Conservation (phyloP, 2,113 vertebrate species). For the Leuciscus idus region DNA sequence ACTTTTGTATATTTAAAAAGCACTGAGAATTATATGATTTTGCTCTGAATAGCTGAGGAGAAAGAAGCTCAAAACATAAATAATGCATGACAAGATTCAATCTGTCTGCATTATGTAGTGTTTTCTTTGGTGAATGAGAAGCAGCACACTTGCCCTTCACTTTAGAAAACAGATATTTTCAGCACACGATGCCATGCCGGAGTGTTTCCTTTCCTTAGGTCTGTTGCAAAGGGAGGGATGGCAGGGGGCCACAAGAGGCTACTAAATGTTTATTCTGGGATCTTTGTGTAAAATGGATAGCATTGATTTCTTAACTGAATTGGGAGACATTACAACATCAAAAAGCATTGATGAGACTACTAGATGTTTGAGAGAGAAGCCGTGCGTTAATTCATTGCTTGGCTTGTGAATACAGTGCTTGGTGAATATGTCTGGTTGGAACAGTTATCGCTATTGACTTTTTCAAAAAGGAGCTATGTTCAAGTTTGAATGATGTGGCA, state of each 20-base stretch:
- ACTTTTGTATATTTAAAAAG: constrained; percentile 1
- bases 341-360: constrained; percentile 42
- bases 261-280: constrained; percentile 51
- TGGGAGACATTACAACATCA: constrained; percentile 34
- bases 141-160: constrained; percentile 7
- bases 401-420: constrained; percentile 9
- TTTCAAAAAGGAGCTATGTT: constrained; percentile 16
- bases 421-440: constrained; percentile 43
- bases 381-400: constrained; percentile 26
- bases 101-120: constrained; percentile 41
- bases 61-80: constrained; percentile 44
- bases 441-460: constrained; percentile 52
- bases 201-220: constrained; percentile 30
- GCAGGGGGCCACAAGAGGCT: constrained; percentile 34
- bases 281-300: constrained; percentile 36
- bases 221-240: constrained; percentile 5
- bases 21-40: constrained; percentile 24
- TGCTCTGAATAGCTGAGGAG: constrained; percentile 28
- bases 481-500: constrained; percentile 20
- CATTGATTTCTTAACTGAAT: constrained; percentile 45
- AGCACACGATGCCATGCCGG: not conserved
- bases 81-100: constrained; percentile 51
- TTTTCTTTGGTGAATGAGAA: constrained; percentile 41
- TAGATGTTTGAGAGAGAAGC: constrained; percentile 11
- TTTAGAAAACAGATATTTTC: constrained; percentile 47